A percentile compares a stretch with the other conserved stretches of the same genome.
These are phyloP conservation scores for Drosophila anomalata DNA, from an alignment of 2,888 invertebrate species.

Conservation along the genomic window DNA sequence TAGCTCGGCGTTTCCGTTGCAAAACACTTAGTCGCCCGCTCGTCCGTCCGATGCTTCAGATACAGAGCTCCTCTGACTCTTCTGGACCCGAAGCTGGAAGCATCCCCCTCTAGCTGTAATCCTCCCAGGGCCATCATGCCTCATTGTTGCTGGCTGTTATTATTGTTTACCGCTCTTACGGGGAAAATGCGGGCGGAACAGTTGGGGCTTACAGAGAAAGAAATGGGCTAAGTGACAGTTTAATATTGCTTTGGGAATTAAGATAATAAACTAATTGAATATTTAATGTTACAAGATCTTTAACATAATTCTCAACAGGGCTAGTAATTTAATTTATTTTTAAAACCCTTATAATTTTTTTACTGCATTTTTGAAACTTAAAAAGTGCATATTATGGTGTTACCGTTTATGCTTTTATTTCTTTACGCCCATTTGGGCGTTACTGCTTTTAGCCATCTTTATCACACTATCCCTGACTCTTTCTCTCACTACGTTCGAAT, in stretches of 20 bases:
- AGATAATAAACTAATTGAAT: not conserved
- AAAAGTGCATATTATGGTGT: conserved; percentile 33
- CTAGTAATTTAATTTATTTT: not conserved
- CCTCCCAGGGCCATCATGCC: conserved; percentile 52
- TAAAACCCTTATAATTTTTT: not conserved
- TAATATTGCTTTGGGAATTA: not conserved
- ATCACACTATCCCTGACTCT: not conserved
- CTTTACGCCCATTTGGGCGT: conserved; percentile 12
- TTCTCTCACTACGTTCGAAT: conserved; percentile 57
- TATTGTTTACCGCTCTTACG: conserved; percentile 69
- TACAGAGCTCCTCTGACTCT: conserved; percentile 2
- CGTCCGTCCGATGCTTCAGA: conserved; percentile 31
- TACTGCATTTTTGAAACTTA: not conserved
- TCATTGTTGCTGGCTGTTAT: conserved; percentile 62
- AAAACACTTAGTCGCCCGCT: conserved; percentile 71
- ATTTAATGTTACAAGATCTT: not conserved
- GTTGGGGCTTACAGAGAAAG: conserved; percentile 23
- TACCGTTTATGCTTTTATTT: conserved; percentile 33
- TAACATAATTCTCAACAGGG: not conserved
- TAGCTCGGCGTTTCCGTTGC: conserved; percentile 77
- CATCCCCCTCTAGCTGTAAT: conserved; percentile 48
- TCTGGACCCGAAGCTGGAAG: not conserved
- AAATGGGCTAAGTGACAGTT: conserved; percentile 9
- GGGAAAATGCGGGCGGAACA: conserved; percentile 40
- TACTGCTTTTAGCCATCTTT: conserved; percentile 13